Conservation (phyloP, 2,888 invertebrate genomes). For the Eupithecia tripunctaria region DNA sequence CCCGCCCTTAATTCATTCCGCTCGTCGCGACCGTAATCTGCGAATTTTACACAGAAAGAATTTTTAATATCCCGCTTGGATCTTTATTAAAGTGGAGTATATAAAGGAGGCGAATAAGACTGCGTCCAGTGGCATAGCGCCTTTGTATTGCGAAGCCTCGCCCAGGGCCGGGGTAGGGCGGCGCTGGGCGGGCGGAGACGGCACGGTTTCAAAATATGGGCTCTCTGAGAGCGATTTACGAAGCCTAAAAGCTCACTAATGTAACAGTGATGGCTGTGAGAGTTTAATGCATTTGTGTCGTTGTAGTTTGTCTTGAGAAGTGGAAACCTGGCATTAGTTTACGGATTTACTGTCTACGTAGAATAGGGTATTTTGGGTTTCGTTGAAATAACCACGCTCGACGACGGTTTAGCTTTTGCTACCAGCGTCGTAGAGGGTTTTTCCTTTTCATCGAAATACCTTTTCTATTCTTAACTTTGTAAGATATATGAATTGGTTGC, state of each 20-base stretch:
- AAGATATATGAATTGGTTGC: background rate
- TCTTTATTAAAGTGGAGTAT: constrained; percentile 73
- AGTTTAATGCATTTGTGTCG: constrained; percentile 25
- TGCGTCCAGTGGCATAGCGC: constrained; percentile 64
- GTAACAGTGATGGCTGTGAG: constrained; percentile 29
- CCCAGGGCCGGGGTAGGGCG: constrained; percentile 20
- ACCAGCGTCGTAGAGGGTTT: background rate
- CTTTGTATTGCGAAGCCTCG: constrained; percentile 54
- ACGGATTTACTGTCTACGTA: background rate
- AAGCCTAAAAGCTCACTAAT: constrained; percentile 35
- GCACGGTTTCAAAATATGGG: constrained; percentile 39
- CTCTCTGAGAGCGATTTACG: constrained; percentile 36
- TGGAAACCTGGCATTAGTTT: background rate
- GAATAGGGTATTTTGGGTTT: background rate
- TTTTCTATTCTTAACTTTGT: background rate
- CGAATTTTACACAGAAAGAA: constrained; percentile 62
- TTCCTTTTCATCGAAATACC: background rate
- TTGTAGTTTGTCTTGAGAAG: constrained; percentile 7
- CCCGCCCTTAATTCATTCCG: constrained; percentile 54
- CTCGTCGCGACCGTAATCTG: constrained; percentile 54
- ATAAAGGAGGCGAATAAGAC: constrained; percentile 56
- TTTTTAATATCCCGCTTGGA: constrained; percentile 75
- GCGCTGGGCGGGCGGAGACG: constrained; percentile 47
- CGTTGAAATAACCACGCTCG: background rate
- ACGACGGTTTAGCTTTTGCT: background rate